A percentile compares a stretch with the other conserved stretches of the same genome.
Conservation (phyloP, 2,888 invertebrate genomes). For the Cetonia aurata region DNA sequence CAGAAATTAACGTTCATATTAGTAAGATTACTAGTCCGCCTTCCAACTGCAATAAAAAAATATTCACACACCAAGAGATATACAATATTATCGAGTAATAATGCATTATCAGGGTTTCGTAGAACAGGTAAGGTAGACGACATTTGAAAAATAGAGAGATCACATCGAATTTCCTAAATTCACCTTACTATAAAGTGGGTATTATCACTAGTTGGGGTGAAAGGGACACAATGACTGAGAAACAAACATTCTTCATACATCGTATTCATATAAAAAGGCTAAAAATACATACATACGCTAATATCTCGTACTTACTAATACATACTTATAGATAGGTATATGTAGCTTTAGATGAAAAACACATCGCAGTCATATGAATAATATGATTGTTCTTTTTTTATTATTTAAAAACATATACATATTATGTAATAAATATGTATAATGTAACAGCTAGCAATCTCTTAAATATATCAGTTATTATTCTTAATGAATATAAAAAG, state of each 20-base stretch:
- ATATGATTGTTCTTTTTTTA: conserved; percentile 43
- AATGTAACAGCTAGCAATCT: conserved; percentile 25
- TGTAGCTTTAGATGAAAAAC: conserved; percentile 36
- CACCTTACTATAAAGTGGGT: background rate
- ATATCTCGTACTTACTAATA: conserved; percentile 52
- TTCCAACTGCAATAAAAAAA: background rate
- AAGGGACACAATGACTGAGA: conserved; percentile 43
- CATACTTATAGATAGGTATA: conserved; percentile 35
- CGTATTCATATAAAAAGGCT: conserved; percentile 49
- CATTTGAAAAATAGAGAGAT: conserved; percentile 47
- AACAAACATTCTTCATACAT: conserved; percentile 51
- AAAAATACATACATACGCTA: conserved; percentile 44
- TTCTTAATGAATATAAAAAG: conserved; percentile 11
- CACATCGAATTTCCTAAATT: conserved; percentile 49
- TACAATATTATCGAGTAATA: conserved; percentile 12
- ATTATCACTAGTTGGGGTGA: conserved; percentile 25
- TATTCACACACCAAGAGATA: background rate
- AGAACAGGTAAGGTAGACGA: background rate
- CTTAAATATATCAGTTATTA: conserved; percentile 12
- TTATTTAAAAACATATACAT: conserved; percentile 5
- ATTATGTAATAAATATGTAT: conserved; percentile 12
- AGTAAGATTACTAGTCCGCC: conserved; percentile 1
- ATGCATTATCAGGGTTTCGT: background rate
- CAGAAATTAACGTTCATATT: background rate
- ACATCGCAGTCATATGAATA: conserved; percentile 41